phyloP scores from a whole-genome alignment of 1,140 invertebrate species.

The Cyphomyrmex costatus region DNA sequence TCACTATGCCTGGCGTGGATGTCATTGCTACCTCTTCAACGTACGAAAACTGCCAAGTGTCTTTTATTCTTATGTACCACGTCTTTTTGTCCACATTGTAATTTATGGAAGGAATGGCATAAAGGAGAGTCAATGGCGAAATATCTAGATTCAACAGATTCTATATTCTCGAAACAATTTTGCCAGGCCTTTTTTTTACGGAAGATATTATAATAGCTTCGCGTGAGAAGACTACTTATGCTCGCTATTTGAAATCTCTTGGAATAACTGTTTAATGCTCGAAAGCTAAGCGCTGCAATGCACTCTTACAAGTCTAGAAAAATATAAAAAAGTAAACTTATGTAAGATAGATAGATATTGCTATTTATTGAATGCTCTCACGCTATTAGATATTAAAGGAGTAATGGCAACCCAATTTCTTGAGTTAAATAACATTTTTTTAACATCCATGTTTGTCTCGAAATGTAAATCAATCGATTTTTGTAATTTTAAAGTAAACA shows the following conservation, averaged over 20 bases:
- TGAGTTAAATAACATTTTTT: too few species aligned
- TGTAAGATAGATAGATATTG: too few species aligned
- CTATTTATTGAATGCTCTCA: too few species aligned
- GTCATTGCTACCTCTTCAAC: slow-evolving; percentile 22
- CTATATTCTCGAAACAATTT: not conserved
- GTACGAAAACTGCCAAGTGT: not conserved
- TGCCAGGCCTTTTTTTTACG: not conserved
- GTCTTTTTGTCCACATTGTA: not conserved
- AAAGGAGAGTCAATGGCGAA: not conserved
- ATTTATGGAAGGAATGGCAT: not conserved
- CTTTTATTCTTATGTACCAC: not conserved
- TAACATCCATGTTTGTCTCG: too few species aligned
- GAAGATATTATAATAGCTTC: not conserved
- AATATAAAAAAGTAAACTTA: not conserved
- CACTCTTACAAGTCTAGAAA: not conserved
- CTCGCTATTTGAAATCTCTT: not conserved
- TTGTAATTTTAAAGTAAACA: too few species aligned
- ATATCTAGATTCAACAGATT: slow-evolving; percentile 1
- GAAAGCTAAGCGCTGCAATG: not conserved
- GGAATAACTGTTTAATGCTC: not conserved
- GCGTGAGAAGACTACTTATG: not conserved
- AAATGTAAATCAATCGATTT: too few species aligned
- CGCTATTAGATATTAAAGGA: too few species aligned
- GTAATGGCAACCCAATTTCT: too few species aligned
- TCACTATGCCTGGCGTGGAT: slow-evolving; percentile 46